Conservation (phyloP, 2,888 invertebrate species). For the Apotomis turbidana region DNA sequence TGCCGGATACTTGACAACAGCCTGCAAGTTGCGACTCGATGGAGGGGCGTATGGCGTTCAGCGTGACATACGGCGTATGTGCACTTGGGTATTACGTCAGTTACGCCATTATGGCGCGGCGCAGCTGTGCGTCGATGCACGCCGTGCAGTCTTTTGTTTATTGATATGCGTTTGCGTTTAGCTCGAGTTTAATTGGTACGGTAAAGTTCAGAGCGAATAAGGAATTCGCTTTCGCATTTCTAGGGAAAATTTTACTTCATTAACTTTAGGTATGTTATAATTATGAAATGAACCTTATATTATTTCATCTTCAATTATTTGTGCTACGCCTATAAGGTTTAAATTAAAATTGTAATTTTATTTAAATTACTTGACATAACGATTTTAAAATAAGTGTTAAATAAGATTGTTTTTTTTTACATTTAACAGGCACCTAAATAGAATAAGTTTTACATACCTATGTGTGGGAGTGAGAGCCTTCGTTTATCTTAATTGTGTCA, state of each 20-base stretch:
- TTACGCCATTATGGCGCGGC: neutral
- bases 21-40: conserved; percentile 74
- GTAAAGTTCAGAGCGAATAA: conserved; percentile 30
- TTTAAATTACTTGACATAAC: no score
- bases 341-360: no score
- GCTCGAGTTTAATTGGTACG: conserved; percentile 32
- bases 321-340: no score
- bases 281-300: no score
- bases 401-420: no score
- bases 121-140: conserved; percentile 49
- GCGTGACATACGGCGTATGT: conserved; percentile 9
- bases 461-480: neutral
- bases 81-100: neutral
- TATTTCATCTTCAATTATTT: no score
- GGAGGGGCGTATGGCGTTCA: conserved; percentile 47
- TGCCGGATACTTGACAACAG: conserved; percentile 58
- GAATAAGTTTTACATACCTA: neutral
- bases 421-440: no score
- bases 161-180: conserved; percentile 46
- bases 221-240: conserved; percentile 25
- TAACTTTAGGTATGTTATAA: neutral
- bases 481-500: neutral
- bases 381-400: no score
- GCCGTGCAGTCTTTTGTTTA: conserved; percentile 73
- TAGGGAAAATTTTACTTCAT: neutral